A percentile compares a stretch with the other conserved stretches of the same genome.
Conservation (phyloP, 2,797 vertebrate species). For the Epinephelus malabaricus region DNA sequence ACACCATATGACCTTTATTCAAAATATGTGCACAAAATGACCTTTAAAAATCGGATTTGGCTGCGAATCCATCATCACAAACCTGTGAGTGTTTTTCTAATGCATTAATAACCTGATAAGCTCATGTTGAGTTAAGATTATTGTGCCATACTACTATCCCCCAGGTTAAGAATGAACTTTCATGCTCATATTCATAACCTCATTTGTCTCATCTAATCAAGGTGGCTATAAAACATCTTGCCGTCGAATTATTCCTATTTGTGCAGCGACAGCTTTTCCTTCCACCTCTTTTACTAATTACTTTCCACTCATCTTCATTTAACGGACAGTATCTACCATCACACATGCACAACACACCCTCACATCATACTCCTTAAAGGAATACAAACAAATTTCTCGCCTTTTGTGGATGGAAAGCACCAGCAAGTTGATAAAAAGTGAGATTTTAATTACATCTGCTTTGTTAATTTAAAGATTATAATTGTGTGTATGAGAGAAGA, state of each 20-base stretch:
- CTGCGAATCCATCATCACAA: neutral
- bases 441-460: constrained; percentile 2
- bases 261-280: constrained; percentile 29
- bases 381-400: constrained; percentile 8
- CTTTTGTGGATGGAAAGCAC: neutral
- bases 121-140: neutral
- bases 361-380: constrained; percentile 9
- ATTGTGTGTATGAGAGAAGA: neutral
- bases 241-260: constrained; percentile 13
- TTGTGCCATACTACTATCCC: neutral
- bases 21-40: neutral
- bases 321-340: constrained; percentile 35
- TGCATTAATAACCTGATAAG: neutral
- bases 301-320: constrained; percentile 51
- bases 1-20: neutral
- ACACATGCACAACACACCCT: constrained; percentile 19
- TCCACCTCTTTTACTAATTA: constrained; percentile 33
- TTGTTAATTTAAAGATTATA: constrained; percentile 3
- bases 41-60: neutral
- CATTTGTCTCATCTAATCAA: neutral
- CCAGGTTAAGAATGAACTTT: neutral
- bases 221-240: neutral
- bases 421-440: neutral
- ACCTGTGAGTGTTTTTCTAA: no score
- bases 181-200: neutral